phyloP scores from a whole-genome alignment of 2,797 vertebrate species.

The Gymnopithys bicolor region DNA sequence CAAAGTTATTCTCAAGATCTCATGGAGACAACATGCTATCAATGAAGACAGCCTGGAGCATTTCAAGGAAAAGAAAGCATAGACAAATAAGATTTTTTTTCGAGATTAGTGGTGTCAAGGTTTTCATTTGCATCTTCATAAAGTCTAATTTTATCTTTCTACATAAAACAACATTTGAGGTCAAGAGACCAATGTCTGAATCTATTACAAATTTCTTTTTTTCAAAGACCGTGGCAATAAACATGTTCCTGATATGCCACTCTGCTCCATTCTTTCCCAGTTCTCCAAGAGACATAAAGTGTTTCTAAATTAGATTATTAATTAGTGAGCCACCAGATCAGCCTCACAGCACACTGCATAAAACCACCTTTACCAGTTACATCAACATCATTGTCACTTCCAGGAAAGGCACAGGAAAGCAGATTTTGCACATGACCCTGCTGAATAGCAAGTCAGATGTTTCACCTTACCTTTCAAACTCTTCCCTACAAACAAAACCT shows the following conservation, averaged over 20 bases:
- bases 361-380: background rate
- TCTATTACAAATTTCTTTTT: background rate
- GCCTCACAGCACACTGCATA: background rate
- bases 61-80: background rate
- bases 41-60: background rate
- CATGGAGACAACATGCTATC: background rate
- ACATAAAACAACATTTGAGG: background rate
- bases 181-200: background rate
- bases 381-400: background rate
- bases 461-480: background rate
- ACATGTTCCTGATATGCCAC: accelerated
- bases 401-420: background rate
- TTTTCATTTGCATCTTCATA: background rate
- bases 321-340: background rate
- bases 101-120: background rate
- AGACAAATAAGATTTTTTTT: background rate
- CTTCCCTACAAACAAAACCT: background rate
- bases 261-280: background rate
- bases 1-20: background rate
- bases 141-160: background rate
- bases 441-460: background rate
- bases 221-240: background rate
- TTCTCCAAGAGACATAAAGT: background rate
- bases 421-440: background rate
- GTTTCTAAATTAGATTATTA: background rate